Base-by-base conservation (phyloP, 2,888 invertebrate species). In the Keiferia lycopersicella region DNA sequence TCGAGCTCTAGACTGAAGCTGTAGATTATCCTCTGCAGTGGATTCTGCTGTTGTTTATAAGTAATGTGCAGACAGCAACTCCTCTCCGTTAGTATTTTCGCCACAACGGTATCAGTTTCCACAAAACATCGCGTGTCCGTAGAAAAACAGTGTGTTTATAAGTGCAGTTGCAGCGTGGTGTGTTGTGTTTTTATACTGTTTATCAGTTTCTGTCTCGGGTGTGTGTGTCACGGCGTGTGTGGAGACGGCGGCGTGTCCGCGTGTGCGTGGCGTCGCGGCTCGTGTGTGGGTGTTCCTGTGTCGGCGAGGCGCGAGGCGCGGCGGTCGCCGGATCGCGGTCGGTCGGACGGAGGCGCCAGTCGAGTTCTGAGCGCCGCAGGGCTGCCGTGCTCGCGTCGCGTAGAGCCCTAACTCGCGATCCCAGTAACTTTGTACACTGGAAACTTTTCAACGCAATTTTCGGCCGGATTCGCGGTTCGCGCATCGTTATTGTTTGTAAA, bases 361-460 rank as follows among this genome's bases (percentile, higher is more conserved):
- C 82, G 81, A 81, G 76, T 83, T 81, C 82, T 75, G 84, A 88
- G 78, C 88, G 88, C 82, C 80, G 84, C 81, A 84, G 82, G 88
- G 86, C 73, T 84, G 84, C 81, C 84, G 86, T 84, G 88, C 75
- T 78, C 73, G 74, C 73, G 79, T 67, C 84, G 87, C 81, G 84
- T 81, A 73, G 79, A 82, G 79, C 82, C 82, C 82, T 79, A 73
- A 74, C 75, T 86, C 88, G 83, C 90, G 90, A 88, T 86, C 83
- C 79, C 75, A 79, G 76, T 79, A 89, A 91, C 87, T 91, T 91
- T 90, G 86, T 88, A 80, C 81, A 87, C 86, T 89, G 91, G 91
- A 91, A 91, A 91, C 91, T 91, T 91, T 91, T 90, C 79, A 83
- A 82, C 84, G 81, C 82, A 81, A 80, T 82, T 76, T 79, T 79